These are phyloP conservation scores for Cryptophagus acutangulus DNA, from an alignment of 2,888 invertebrate genomes.

Conservation along the genomic window DNA sequence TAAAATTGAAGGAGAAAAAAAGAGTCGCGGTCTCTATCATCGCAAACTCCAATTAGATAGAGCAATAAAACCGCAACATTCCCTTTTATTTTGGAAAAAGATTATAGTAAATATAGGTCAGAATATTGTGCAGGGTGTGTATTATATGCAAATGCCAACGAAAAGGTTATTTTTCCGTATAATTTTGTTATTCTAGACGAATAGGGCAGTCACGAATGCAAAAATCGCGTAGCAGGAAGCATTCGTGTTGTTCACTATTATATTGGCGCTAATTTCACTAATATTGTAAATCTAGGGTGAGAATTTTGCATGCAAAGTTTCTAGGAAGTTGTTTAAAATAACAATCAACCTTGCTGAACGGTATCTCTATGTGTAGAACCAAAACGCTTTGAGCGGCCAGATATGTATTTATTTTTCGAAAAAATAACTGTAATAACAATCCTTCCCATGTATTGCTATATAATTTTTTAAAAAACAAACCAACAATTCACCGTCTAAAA, in stretches of 20 bases:
- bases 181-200: background rate
- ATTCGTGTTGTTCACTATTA: conserved; percentile 21
- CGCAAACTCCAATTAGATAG: conserved; percentile 1
- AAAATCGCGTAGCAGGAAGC: conserved; percentile 16
- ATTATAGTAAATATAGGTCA: conserved; percentile 4
- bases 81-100: too few species aligned
- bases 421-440: too few species aligned
- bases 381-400: too few species aligned
- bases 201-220: background rate
- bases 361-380: too few species aligned
- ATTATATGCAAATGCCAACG: conserved; percentile 3
- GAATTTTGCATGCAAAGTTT: conserved; percentile 12
- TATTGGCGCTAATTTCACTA: conserved; percentile 10
- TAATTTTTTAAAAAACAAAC: too few species aligned
- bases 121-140: background rate
- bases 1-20: background rate
- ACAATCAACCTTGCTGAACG: too few species aligned
- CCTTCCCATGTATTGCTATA: too few species aligned
- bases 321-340: conserved; percentile 4
- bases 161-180: background rate
- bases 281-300: conserved; percentile 16
- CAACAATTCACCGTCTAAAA: too few species aligned
- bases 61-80: background rate
- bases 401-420: too few species aligned
- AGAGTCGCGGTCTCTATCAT: background rate